Conservation (phyloP, 92 coral and sea anemone species). For the Palythoa grandis region DNA sequence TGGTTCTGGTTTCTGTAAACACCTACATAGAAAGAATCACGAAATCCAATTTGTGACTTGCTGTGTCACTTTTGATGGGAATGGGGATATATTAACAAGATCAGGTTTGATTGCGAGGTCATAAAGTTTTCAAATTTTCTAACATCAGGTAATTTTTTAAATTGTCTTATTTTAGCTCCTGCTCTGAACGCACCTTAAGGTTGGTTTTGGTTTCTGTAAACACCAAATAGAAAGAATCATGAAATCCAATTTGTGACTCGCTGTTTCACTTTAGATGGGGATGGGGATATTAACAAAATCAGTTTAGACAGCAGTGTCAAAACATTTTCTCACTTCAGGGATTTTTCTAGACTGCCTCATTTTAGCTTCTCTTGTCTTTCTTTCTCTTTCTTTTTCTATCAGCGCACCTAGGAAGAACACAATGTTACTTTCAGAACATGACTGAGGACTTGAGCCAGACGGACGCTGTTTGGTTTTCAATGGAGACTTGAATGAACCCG, state of each 20-base stretch:
- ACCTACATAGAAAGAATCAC: neutral
- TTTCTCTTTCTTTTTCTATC: neutral
- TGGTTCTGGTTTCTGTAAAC: neutral
- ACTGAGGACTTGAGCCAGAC: neutral
- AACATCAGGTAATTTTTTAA: too few relatives aligned
- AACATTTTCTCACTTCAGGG: too few relatives aligned
- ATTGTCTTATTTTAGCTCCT: too few relatives aligned
- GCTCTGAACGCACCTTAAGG: neutral
- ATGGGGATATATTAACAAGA: neutral
- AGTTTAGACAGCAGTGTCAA: neutral
- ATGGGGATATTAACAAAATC: neutral
- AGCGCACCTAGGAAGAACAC: neutral
- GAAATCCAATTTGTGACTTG: neutral
- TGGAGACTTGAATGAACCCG: neutral
- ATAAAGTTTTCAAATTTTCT: too few relatives aligned
- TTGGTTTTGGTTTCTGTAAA: neutral
- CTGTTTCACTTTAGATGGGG: constrained; percentile 6
- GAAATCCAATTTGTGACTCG: neutral
- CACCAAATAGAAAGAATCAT: neutral
- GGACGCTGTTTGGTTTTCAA: neutral
- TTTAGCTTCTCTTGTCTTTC: neutral
- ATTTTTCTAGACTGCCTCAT: neutral
- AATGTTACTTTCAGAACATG: neutral
- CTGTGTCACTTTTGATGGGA: constrained; percentile 11
- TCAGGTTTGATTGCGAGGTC: too few relatives aligned